phyloP scores from a whole-genome alignment of 1,140 invertebrate species.

The Coelopa frigida region DNA sequence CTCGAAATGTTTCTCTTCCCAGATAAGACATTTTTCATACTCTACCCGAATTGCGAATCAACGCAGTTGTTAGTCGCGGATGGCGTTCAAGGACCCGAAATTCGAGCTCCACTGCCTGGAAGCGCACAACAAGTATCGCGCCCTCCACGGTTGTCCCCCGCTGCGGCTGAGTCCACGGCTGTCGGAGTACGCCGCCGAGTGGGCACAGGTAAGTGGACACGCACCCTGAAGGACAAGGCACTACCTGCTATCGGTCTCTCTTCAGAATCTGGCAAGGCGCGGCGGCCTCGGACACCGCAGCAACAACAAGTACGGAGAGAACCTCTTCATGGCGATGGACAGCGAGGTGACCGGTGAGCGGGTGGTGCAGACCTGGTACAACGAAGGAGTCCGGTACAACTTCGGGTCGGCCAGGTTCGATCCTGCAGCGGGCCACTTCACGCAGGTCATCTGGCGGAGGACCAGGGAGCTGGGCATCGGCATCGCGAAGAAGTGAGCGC shows the following conservation, averaged over 20 bases:
- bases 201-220: conserved; percentile 13
- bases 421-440: conserved; percentile 60
- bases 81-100: neutral
- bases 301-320: conserved; percentile 71
- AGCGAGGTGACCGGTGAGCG: conserved; percentile 48
- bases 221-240: neutral
- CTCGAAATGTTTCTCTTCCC: no score
- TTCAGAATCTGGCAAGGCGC: conserved; percentile 5
- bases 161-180: conserved; percentile 13
- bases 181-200: conserved; percentile 11
- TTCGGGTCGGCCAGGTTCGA: conserved; percentile 56
- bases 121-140: conserved; percentile 19
- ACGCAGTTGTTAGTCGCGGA: neutral
- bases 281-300: conserved; percentile 53
- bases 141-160: conserved; percentile 12
- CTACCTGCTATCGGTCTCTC: neutral
- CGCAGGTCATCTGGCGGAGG: conserved; percentile 65
- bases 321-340: conserved; percentile 69
- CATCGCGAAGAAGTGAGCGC: conserved; percentile 49
- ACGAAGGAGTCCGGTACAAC: conserved; percentile 51
- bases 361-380: conserved; percentile 56
- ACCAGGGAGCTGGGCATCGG: conserved; percentile 65
- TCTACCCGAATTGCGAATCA: no score
- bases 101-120: neutral
- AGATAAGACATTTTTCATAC: no score